A percentile compares a stretch with the other conserved stretches of the same genome.
Conservation (phyloP, 2,113 vertebrate species). For the Mormyrus iriodes region DNA sequence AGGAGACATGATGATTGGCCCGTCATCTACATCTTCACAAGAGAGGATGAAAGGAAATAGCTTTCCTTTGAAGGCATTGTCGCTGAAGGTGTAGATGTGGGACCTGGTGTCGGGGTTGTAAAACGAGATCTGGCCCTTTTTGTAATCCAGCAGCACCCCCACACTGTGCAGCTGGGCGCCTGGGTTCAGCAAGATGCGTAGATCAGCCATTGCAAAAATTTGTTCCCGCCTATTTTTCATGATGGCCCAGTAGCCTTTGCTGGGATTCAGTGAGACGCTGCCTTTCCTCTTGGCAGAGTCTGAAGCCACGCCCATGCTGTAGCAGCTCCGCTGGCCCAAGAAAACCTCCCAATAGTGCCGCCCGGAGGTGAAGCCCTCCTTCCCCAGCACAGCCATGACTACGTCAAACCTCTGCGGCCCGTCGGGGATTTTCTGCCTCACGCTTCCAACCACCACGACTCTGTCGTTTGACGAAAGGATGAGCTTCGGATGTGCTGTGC, state of each 20-base stretch:
- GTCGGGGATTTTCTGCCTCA: neutral
- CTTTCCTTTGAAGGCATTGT: neutral
- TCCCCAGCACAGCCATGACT: constrained; percentile 44
- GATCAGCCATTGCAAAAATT: constrained; percentile 42
- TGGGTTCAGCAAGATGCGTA: constrained; percentile 39
- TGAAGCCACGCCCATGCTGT: constrained; percentile 53
- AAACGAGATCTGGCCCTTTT: constrained; percentile 54
- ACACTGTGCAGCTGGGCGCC: constrained; percentile 54
- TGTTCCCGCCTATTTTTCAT: constrained; percentile 40
- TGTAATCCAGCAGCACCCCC: constrained; percentile 71
- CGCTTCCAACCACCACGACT: constrained; percentile 40
- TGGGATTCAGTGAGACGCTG: constrained; percentile 37
- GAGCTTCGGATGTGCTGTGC: constrained; percentile 39
- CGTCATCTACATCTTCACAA: neutral
- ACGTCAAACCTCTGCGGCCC: constrained; percentile 40
- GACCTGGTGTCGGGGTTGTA: neutral
- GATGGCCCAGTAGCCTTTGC: constrained; percentile 52
- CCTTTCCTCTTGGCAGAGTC: constrained; percentile 44
- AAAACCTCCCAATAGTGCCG: constrained; percentile 59
- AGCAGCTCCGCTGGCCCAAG: constrained; percentile 46
- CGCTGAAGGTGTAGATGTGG: neutral
- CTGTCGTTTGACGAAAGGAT: constrained; percentile 39
- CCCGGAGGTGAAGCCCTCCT: constrained; percentile 29
- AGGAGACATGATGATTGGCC: neutral
- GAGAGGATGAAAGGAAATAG: neutral